Base-by-base conservation (phyloP, 2,797 vertebrate genomes). In the Xenops minutus region DNA sequence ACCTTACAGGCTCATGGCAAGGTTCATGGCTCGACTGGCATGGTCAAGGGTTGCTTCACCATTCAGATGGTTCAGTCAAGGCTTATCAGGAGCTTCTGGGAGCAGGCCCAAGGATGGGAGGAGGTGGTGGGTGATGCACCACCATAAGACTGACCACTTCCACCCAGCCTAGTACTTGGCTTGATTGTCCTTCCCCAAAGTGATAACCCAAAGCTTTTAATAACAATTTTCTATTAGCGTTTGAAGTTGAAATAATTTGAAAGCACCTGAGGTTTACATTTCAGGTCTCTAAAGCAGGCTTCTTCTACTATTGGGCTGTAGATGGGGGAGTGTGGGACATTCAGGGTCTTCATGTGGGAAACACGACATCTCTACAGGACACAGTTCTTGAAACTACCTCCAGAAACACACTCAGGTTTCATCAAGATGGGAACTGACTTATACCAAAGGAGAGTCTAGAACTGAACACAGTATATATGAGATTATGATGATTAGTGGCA, bases 291-390 rank as follows among this genome's bases (percentile, higher is more conserved):
- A 63, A 82, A 52, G 2, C 14, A 36, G 11, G n/a, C 9, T 36
- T 79, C 8, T 52, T 66, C 46, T 36, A 24, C 14, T 14, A 23
- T 30, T 44, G 48, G 29, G 4, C 34, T 18, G 29, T 19, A 26
- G 5, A 43, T 11, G 30, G 9, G 66, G 8, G 19, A 49, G 6
- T 0, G 2, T 62, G 22, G 9, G 26, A 8, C 1, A 2, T 41
- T 39, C 43, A 54, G 20, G 11, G 7, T 67, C 5, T 61, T 59
- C 54, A 8, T 43, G 23, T 27, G 22, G 36, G 43, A 80, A 80
- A 88, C 10, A 17, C 1, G 3, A 21, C 14, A 41, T 14, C 19
- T 69, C 24, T 26, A 14, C 14, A n/a, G 36, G 27, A 68, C 5
- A 61, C 11, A 15, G 9, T 59, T 59, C 44, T 52, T 37, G 15